Evolutionary conservation across 2,797 vertebrate genomes (phyloP).

Genomic region (Anguilla megastoma): DNA sequence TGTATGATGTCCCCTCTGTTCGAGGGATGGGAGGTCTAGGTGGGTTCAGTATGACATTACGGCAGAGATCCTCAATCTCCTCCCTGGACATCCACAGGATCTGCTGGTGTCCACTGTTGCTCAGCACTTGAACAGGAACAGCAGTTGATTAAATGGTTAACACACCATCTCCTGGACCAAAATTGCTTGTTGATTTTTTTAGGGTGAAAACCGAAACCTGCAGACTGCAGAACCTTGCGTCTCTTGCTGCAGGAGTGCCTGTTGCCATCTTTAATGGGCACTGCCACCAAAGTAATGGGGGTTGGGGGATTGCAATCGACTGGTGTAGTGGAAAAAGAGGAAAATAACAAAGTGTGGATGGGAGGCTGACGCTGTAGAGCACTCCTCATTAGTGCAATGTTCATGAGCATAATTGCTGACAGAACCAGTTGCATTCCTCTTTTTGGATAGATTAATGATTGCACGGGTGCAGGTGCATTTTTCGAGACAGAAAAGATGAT

Average conservation of each 20-base stretch:
- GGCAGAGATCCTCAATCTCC: neutral
- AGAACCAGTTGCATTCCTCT: neutral
- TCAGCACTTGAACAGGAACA: neutral
- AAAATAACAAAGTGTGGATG: neutral
- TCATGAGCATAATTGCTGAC: neutral
- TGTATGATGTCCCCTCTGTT: neutral
- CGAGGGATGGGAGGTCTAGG: neutral
- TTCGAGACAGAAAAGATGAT: neutral
- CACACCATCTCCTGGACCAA: neutral
- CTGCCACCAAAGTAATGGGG: neutral
- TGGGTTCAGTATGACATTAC: neutral
- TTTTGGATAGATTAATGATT: neutral
- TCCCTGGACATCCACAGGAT: neutral
- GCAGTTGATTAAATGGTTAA: neutral
- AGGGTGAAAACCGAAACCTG: neutral
- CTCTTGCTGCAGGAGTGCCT: constrained; percentile 5
- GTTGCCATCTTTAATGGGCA: neutral
- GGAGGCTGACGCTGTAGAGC: neutral
- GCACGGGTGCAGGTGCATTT: neutral
- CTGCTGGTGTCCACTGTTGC: neutral
- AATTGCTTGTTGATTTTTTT: neutral
- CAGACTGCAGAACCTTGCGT: neutral
- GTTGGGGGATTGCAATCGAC: neutral
- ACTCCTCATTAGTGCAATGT: neutral
- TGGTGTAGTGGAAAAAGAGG: neutral